Percentiles rank a stretch among this genome's conserved stretches.
Conservation (phyloP, 2,113 vertebrate genomes). For the Lutjanus erythropterus region DNA sequence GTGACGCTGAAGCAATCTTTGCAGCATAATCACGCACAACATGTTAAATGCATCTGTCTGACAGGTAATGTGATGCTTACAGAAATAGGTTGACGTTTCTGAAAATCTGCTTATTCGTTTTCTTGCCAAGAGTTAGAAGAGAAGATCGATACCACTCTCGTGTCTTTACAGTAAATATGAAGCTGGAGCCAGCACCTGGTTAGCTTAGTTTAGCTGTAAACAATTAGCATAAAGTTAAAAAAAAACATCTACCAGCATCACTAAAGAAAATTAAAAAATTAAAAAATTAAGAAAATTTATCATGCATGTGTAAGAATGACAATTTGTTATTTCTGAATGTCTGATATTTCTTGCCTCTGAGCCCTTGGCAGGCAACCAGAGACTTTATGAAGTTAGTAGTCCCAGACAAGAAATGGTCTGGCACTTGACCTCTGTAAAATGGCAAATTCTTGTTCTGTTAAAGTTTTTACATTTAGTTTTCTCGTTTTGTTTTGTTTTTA, state of each 20-base stretch:
- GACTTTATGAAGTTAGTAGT: not conserved
- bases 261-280: too few relatives aligned
- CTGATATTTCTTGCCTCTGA: not conserved
- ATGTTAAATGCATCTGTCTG: slow-evolving; percentile 30
- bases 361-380: slow-evolving; percentile 1
- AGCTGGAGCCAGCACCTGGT: not conserved
- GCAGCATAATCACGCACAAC: slow-evolving; percentile 13
- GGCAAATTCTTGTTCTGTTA: not conserved
- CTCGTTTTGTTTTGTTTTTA: not conserved
- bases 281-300: too few relatives aligned
- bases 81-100: not conserved
- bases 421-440: not conserved
- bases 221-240: not conserved
- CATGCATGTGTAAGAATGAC: not conserved
- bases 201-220: not conserved
- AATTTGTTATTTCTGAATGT: not conserved
- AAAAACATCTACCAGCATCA: not conserved
- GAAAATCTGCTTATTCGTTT: not conserved
- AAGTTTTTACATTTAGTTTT: not conserved
- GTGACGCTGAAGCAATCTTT: slow-evolving; percentile 17
- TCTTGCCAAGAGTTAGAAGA: not conserved
- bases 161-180: not conserved
- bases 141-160: slow-evolving; percentile 20
- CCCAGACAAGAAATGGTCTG: not conserved
- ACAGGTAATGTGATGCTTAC: slow-evolving; percentile 11